A percentile compares a stretch with the other conserved stretches of the same genome.
These are phyloP conservation scores for Chascanopsetta lugubris DNA, from an alignment of 2,113 vertebrate genomes.

Conservation along the genomic window DNA sequence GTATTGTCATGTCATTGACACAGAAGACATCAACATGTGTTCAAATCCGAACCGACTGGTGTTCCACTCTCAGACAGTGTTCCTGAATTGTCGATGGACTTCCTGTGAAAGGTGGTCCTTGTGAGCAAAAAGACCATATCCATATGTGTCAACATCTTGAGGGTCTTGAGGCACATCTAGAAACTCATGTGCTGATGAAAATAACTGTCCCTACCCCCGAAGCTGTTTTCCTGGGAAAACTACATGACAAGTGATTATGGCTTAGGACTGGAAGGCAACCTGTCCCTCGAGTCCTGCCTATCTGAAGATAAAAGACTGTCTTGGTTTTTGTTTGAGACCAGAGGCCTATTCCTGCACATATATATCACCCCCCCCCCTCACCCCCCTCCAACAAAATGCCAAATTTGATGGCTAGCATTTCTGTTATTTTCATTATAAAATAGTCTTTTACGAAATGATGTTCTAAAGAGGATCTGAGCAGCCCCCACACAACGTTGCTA, in stretches of 20 bases:
- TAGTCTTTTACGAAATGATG: not conserved
- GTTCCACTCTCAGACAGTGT: too few relatives aligned
- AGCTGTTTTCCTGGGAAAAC: slow-evolving; percentile 47
- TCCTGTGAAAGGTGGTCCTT: too few relatives aligned
- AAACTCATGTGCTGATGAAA: slow-evolving; percentile 45
- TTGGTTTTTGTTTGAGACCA: slow-evolving; percentile 30
- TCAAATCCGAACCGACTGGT: too few relatives aligned
- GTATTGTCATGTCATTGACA: too few relatives aligned
- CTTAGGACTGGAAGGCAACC: slow-evolving; percentile 55
- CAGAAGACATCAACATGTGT: too few relatives aligned
- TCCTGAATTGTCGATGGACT: too few relatives aligned
- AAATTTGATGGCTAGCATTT: slow-evolving; percentile 28
- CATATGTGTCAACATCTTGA: slow-evolving; percentile 1
- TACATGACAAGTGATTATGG: slow-evolving; percentile 52
- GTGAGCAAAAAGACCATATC: not conserved
- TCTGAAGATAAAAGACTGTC: slow-evolving; percentile 56
- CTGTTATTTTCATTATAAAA: slow-evolving; percentile 11
- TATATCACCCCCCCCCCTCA: slow-evolving; percentile 16
- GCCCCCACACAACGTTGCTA: slow-evolving; percentile 11
- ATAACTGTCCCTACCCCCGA: slow-evolving; percentile 42
- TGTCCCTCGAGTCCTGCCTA: slow-evolving; percentile 38
- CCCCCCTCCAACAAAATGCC: slow-evolving; percentile 14
- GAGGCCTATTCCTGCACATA: slow-evolving; percentile 39
- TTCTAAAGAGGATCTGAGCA: slow-evolving; percentile 14
- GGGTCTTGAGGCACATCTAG: slow-evolving; percentile 40